Percentiles rank a stretch among this genome's conserved stretches.
Evolutionary conservation across 2,113 vertebrate species (phyloP).

Genomic region (Synodontis membranacea): DNA sequence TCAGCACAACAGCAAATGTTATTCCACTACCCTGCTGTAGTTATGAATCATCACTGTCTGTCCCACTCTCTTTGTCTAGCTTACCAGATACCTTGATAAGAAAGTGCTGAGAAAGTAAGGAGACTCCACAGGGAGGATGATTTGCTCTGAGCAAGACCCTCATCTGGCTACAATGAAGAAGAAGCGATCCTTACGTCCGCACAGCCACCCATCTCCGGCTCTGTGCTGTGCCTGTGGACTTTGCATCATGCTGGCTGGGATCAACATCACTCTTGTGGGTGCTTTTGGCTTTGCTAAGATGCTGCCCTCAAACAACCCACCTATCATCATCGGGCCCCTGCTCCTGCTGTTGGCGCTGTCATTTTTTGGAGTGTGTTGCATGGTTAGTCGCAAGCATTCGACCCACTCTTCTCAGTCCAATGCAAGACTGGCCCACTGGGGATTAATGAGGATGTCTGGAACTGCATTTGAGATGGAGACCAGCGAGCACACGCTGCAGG

Average conservation of each 20-base stretch:
- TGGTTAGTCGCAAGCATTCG: slow-evolving; percentile 78
- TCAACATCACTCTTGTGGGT: slow-evolving; percentile 94
- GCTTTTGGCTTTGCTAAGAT: slow-evolving; percentile 87
- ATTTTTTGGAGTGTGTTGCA: slow-evolving; percentile 86
- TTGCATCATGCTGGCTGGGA: slow-evolving; percentile 91
- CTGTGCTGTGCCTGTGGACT: slow-evolving; percentile 93
- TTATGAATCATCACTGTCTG: neutral
- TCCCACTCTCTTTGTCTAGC: neutral
- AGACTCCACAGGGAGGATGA: slow-evolving; percentile 70
- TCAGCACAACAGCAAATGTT: slow-evolving; percentile 14
- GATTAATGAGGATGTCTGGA: slow-evolving; percentile 76
- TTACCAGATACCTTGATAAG: slow-evolving; percentile 10
- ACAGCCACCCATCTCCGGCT: slow-evolving; percentile 83
- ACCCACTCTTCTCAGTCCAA: slow-evolving; percentile 60
- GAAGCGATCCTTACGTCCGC: slow-evolving; percentile 65
- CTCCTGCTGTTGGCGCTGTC: slow-evolving; percentile 83
- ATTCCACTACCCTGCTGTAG: neutral
- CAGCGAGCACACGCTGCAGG: slow-evolving; percentile 91
- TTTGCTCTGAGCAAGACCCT: slow-evolving; percentile 57
- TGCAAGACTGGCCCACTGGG: slow-evolving; percentile 71
- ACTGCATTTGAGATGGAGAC: slow-evolving; percentile 90
- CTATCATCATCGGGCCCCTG: slow-evolving; percentile 87
- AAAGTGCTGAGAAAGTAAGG: slow-evolving; percentile 49
- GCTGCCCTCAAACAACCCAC: slow-evolving; percentile 79
- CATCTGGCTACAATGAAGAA: slow-evolving; percentile 68